A percentile compares a stretch with the other conserved stretches of the same genome.
Conservation (phyloP, 2,113 vertebrate species). For the Laticauda laticaudata region DNA sequence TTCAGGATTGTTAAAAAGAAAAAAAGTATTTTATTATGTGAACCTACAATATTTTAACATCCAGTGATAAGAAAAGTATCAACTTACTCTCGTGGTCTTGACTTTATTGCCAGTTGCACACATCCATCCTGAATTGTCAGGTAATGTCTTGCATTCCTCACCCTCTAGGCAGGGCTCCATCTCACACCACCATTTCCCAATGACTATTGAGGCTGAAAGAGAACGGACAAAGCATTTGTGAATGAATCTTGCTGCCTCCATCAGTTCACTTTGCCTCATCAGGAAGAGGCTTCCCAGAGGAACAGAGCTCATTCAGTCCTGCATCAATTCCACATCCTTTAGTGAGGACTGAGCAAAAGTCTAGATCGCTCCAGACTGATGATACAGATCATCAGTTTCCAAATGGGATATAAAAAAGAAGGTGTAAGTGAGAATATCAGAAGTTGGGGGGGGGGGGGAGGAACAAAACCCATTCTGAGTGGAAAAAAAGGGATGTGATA, state of each 20-base stretch:
- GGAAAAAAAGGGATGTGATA: neutral
- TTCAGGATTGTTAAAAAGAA: neutral
- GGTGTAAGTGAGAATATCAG: neutral
- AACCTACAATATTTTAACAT: neutral
- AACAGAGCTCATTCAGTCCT: neutral
- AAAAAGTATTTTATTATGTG: neutral
- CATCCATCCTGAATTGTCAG: conserved; percentile 98
- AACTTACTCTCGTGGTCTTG: conserved; percentile 97
- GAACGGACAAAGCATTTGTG: neutral
- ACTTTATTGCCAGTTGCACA: conserved; percentile 97
- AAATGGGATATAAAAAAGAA: neutral
- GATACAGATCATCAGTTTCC: neutral
- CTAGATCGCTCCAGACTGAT: neutral
- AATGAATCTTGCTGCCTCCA: neutral
- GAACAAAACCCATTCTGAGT: neutral
- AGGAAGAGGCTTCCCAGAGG: neutral
- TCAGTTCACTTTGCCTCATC: neutral
- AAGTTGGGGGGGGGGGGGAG: neutral
- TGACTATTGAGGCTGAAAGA: conserved; percentile 90
- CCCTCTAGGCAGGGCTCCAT: conserved; percentile 97
- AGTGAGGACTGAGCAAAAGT: neutral
- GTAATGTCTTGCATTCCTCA: conserved; percentile 96
- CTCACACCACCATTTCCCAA: conserved; percentile 99
- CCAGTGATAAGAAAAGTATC: neutral
- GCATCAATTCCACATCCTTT: neutral